Evolutionary conservation across 1,140 invertebrate genomes (phyloP).

Genomic region (Planococcus citri): DNA sequence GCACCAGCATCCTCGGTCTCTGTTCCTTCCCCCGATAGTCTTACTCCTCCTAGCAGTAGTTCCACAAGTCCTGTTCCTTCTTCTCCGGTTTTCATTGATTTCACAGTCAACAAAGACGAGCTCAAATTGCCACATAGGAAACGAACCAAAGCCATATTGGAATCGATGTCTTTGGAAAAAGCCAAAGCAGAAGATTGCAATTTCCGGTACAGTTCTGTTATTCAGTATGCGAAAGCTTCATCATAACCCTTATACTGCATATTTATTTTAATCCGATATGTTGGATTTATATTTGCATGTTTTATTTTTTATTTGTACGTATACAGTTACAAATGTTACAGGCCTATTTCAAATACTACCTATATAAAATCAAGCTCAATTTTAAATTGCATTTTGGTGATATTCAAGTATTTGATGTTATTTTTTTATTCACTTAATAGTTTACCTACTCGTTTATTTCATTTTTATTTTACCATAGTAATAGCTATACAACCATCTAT

Average conservation of each 20-base stretch:
- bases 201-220: conserved; percentile 59
- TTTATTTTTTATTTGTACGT: conserved; percentile 5
- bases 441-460: no score
- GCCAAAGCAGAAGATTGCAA: conserved; percentile 35
- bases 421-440: no score
- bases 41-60: conserved; percentile 47
- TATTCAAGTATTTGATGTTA: no score
- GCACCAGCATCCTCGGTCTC: conserved; percentile 41
- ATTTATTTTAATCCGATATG: not conserved
- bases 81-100: conserved; percentile 44
- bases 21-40: conserved; percentile 33
- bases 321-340: no score
- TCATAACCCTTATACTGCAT: not conserved
- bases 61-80: conserved; percentile 34
- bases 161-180: conserved; percentile 48
- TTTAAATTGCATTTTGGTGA: no score
- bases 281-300: not conserved
- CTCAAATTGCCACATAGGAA: conserved; percentile 61
- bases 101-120: conserved; percentile 40
- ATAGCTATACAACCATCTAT: no score
- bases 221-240: conserved; percentile 53
- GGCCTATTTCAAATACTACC: no score
- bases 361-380: no score
- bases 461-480: no score
- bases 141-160: conserved; percentile 59